Evolutionary conservation across 2,888 invertebrate genomes (phyloP).

Genomic region (Pandemis heparana): DNA sequence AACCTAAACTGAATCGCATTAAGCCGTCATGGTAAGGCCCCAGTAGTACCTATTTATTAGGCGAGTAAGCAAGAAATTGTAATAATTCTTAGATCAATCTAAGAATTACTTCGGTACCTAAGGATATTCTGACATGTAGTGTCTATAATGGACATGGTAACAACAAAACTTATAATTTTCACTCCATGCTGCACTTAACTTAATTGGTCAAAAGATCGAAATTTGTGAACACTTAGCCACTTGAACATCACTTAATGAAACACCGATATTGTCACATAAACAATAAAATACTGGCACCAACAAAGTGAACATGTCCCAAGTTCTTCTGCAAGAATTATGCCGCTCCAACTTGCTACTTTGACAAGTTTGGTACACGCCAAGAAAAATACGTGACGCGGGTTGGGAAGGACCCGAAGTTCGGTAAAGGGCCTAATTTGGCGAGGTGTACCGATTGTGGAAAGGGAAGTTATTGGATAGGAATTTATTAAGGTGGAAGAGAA

Average conservation of each 20-base stretch:
- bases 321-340: constrained; percentile 52
- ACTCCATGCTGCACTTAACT: not conserved
- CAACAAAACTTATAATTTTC: too few relatives aligned
- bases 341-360: constrained; percentile 52
- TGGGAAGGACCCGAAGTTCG: constrained; percentile 49
- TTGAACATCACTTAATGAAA: too few relatives aligned
- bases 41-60: too few relatives aligned
- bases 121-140: too few relatives aligned
- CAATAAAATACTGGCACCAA: constrained; percentile 23
- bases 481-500: constrained; percentile 18
- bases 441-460: constrained; percentile 37
- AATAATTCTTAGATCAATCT: too few relatives aligned
- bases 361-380: constrained; percentile 50
- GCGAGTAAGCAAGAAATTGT: too few relatives aligned
- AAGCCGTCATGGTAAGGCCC: too few relatives aligned
- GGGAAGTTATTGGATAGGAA: constrained; percentile 29
- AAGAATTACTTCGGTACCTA: too few relatives aligned
- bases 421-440: constrained; percentile 52
- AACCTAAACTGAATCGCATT: too few relatives aligned
- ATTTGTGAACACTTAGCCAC: not conserved
- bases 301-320: constrained; percentile 38
- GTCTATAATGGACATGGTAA: too few relatives aligned
- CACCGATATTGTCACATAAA: constrained; percentile 11
- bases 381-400: constrained; percentile 59
- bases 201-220: not conserved